A percentile compares a stretch with the other conserved stretches of the same genome.
Conservation (phyloP, 2,888 invertebrate species). For the Tetanocera ferruginea region DNA sequence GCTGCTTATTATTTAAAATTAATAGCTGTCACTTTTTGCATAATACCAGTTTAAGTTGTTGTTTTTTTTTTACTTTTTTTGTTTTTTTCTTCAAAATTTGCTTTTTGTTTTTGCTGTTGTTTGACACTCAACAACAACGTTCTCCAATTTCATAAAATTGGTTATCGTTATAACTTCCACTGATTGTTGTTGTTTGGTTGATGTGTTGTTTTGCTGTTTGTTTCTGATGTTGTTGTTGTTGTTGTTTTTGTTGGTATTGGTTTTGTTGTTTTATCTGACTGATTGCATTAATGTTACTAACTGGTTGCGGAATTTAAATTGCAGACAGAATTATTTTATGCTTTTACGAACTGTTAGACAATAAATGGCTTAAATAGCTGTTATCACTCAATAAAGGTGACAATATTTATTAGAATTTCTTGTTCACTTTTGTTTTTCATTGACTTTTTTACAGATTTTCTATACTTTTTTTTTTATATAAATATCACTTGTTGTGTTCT, state of each 20-base stretch:
- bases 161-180: background rate
- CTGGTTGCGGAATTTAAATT: conserved; percentile 10
- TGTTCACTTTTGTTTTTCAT: background rate
- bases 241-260: background rate
- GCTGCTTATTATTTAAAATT: background rate
- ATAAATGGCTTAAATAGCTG: background rate
- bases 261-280: background rate
- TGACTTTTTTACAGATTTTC: background rate
- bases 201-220: background rate
- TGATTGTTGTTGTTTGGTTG: too few species aligned
- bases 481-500: background rate
- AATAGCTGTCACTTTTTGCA: background rate
- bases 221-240: conserved; percentile 6
- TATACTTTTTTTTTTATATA: too few species aligned
- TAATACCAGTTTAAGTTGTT: background rate
- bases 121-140: background rate
- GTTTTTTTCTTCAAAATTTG: too few species aligned
- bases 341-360: background rate
- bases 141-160: conserved; percentile 26
- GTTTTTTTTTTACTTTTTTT: background rate
- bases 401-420: background rate
- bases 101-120: background rate
- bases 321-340: background rate
- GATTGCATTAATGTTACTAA: conserved; percentile 15
- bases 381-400: background rate